Percentiles rank a stretch among this genome's conserved stretches.
Conservation (phyloP, 2,888 invertebrate genomes). For the Cephus spinipes region DNA sequence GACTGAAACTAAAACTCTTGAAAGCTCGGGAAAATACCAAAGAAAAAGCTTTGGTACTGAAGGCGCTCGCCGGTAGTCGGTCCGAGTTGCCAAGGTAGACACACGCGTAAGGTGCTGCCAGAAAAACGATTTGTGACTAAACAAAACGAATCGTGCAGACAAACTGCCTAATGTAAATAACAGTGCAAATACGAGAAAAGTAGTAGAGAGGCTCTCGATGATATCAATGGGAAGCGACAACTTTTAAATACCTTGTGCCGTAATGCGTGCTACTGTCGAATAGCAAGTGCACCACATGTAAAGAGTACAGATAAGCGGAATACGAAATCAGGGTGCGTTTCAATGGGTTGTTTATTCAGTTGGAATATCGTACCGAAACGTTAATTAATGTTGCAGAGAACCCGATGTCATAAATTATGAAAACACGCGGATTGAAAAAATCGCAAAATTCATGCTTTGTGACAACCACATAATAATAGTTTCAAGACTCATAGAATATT, state of each 20-base stretch:
- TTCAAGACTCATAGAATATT: neutral
- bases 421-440: neutral
- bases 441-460: neutral
- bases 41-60: conserved; percentile 12
- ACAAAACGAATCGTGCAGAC: neutral
- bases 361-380: neutral
- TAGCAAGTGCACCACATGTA: neutral
- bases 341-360: neutral
- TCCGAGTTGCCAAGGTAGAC: conserved; percentile 2
- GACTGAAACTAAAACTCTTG: neutral
- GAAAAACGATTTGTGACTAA: neutral
- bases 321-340: neutral
- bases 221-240: neutral
- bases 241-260: neutral
- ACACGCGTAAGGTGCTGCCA: neutral
- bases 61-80: conserved; percentile 5
- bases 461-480: neutral
- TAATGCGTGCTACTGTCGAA: neutral
- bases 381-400: neutral
- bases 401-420: neutral
- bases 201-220: neutral
- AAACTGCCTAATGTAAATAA: neutral
- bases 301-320: neutral
- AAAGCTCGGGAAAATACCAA: conserved; percentile 8
- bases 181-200: neutral